Evolutionary conservation across 2,888 invertebrate genomes (phyloP).

Genomic region (Entomobrya multifasciata): DNA sequence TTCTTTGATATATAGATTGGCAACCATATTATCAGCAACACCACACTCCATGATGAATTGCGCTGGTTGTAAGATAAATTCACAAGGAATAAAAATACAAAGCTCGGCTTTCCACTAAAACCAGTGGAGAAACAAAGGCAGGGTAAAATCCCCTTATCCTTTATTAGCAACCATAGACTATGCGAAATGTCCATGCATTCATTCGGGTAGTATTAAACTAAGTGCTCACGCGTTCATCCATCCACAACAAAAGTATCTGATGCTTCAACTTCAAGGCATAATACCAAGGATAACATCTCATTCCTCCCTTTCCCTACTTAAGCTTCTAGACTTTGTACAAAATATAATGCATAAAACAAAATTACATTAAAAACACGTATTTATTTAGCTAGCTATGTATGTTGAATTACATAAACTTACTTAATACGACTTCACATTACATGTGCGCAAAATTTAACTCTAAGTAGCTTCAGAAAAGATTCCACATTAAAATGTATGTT

Average conservation of each 20-base stretch:
- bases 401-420: too few species aligned
- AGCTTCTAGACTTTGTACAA: neutral
- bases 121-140: neutral
- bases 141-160: conserved; percentile 37
- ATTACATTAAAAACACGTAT: too few species aligned
- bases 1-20: neutral
- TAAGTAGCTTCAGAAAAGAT: too few species aligned
- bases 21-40: neutral
- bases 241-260: conserved; percentile 16
- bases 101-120: neutral
- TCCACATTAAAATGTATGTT: too few species aligned
- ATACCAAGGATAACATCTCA: neutral
- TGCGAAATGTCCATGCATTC: too few species aligned
- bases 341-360: too few species aligned
- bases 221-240: conserved; percentile 2
- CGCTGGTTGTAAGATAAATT: neutral
- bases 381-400: too few species aligned
- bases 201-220: neutral
- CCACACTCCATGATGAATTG: neutral
- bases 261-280: conserved; percentile 16
- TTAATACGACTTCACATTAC: too few species aligned
- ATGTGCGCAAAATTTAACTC: too few species aligned
- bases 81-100: neutral
- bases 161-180: conserved; percentile 31
- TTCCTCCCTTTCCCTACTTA: neutral